Evolutionary conservation across 2,797 vertebrate genomes (phyloP).

Genomic region (Spatula clypeata): DNA sequence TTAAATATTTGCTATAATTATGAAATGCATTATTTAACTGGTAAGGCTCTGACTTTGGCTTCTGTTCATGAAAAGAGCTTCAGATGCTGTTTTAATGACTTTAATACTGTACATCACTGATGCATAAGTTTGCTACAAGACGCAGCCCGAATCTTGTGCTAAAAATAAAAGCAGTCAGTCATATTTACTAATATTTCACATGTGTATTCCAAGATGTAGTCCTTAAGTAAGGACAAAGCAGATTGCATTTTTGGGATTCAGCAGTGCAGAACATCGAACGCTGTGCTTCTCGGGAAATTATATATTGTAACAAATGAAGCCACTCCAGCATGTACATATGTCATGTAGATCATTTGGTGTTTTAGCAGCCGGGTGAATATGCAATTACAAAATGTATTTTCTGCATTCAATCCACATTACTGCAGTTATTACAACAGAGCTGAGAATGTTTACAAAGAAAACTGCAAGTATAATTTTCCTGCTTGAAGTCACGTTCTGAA

Average conservation of each 20-base stretch:
- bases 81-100: background rate
- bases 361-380: slow-evolving; percentile 7
- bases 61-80: background rate
- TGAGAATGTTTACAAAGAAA: slow-evolving; percentile 38
- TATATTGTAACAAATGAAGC: background rate
- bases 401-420: background rate
- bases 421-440: background rate
- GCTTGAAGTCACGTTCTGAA: background rate
- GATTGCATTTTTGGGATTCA: slow-evolving; percentile 2
- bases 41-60: background rate
- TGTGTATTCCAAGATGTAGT: slow-evolving; percentile 32
- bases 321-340: background rate
- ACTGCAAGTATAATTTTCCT: slow-evolving; percentile 16
- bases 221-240: slow-evolving; percentile 48
- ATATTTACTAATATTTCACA: background rate
- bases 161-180: slow-evolving; percentile 57
- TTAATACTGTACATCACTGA: background rate
- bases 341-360: slow-evolving; percentile 20
- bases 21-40: slow-evolving; percentile 38
- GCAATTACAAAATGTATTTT: background rate
- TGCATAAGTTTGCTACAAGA: slow-evolving; percentile 28
- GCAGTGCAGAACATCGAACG: background rate
- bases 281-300: background rate
- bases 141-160: slow-evolving; percentile 8
- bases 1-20: slow-evolving; percentile 65